Percentiles rank a stretch among this genome's conserved stretches.
phyloP scores from a whole-genome alignment of 2,113 vertebrate species.

The Bos taurus region ARS-UCD2.0 NC_037343.1:31705001-31705500 shows the following conservation, averaged over 20 bases:
- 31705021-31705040: fast-evolving
- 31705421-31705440: not conserved
- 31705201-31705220: fast-evolving
- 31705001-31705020: not conserved
- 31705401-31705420: not conserved
- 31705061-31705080: not conserved
- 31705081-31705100: not conserved
- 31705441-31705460: not conserved
- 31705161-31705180: not conserved
- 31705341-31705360: not conserved
- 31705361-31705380: not conserved
- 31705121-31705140: not conserved
- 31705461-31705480: not conserved
- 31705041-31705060: not conserved
- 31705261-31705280: not conserved
- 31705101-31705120: not conserved
- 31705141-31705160: not conserved
- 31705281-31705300: not conserved
- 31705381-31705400: not conserved
- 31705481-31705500: not conserved
- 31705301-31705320: not conserved
- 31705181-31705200: not conserved
- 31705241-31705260: not conserved
- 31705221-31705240: no score
- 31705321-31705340: not conserved